Evolutionary conservation across 2,888 invertebrate genomes (phyloP), one percentile per base, ranked within the genome.

Genomic region (Ptilodon capucinus): DNA sequence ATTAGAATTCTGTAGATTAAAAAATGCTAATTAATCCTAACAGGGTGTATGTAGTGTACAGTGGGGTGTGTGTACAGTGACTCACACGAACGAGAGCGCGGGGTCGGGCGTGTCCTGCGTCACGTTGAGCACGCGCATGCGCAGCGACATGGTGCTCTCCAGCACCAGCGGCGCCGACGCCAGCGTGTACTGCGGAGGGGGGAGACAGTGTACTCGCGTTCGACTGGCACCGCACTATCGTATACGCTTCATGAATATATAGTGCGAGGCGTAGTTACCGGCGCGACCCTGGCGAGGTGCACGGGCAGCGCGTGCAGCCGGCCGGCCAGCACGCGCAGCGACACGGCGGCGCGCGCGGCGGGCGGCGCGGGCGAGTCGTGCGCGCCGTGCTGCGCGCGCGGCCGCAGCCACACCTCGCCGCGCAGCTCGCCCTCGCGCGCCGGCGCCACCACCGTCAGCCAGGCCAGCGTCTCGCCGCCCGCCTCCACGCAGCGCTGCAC

Each of bases 91-190:
- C 54, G 88, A 90, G 25, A 95, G 91, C 30, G 94, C 90, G n/a
- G 90, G 78, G 79, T 95, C 94, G 28, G 91, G 88, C 7, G 93
- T 93, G 50, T 94, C 84, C 57, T 94, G 93, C 58, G 93, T 81
- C 35, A 96, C 92, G 55, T 92, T 84, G 46, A 93, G 92, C 39
- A 98, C 94, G 58, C 94, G 93, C 95, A 98, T 96, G 42, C 94
- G 92, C 68, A 95, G 93, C 60, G 94, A 89, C 89, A 97, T 97
- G 4, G 95, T 94, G 68, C 96, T 97, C 72, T 96, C 94, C 55
- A 98, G 93, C 74, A 94, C 93, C 51, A 98, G 89, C 64, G 95
- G 94, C 68, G 95, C 96, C 57, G 95, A 71, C 42, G 91, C 57
- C 60, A 67, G 54, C 57, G 74, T 75, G 73, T 77, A 83, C 81